These are phyloP conservation scores for Trinorchestia longiramus DNA, from an alignment of 1,140 invertebrate species.

Conservation along the genomic window DNA sequence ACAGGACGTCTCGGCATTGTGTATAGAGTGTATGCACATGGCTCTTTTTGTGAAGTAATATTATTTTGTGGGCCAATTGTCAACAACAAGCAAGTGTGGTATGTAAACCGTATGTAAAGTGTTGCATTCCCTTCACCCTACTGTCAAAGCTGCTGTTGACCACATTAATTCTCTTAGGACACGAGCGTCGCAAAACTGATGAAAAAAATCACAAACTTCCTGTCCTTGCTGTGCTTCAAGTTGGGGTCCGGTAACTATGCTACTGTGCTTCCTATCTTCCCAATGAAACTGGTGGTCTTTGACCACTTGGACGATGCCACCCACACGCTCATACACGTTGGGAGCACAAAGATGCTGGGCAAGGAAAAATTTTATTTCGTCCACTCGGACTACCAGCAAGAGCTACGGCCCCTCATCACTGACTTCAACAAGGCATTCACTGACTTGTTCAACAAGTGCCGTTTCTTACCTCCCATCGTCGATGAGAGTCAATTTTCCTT, in stretches of 20 bases:
- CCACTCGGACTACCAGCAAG: background rate
- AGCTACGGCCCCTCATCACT: background rate
- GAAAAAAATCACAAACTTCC: background rate
- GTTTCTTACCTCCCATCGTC: background rate
- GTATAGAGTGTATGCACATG: background rate
- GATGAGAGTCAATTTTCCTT: background rate
- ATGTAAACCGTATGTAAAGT: background rate
- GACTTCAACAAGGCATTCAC: background rate
- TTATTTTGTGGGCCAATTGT: too few species aligned
- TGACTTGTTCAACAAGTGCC: slow-evolving; percentile 18
- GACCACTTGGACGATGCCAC: background rate
- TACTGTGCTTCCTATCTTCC: background rate
- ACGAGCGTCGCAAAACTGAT: background rate
- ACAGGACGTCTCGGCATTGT: background rate
- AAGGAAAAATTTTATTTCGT: background rate
- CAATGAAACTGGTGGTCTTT: background rate
- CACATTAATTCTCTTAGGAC: background rate
- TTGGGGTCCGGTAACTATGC: background rate
- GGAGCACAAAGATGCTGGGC: background rate
- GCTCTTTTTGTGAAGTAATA: background rate
- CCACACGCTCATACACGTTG: background rate
- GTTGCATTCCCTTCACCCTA: background rate
- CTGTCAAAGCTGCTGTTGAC: background rate
- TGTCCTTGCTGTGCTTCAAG: background rate
- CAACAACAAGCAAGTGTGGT: too few species aligned